Conservation (phyloP, 1,140 invertebrate species). For the Drosophila eugracilis region DNA sequence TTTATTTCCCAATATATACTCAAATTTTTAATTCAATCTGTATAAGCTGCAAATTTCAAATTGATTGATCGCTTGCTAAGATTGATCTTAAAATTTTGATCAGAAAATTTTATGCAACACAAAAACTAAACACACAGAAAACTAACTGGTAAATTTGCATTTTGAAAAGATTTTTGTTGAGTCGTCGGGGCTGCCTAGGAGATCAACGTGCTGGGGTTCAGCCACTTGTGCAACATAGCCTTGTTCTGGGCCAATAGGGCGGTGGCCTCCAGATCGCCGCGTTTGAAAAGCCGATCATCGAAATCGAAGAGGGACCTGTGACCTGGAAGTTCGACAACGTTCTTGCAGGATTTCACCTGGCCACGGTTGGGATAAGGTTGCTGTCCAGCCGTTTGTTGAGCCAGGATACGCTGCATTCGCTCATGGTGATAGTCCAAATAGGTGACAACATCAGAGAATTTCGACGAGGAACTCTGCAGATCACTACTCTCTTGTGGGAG, state of each 20-base stretch:
- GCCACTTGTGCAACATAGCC: conserved; percentile 53
- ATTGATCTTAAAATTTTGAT: neutral
- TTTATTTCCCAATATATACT: conserved; percentile 3
- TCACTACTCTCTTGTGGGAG: too few relatives aligned
- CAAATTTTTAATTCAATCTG: too few relatives aligned
- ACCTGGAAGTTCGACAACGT: conserved; percentile 2
- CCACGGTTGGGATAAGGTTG: conserved; percentile 17
- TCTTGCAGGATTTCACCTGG: neutral
- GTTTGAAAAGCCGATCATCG: conserved; percentile 44
- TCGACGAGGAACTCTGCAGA: neutral
- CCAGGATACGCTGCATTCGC: conserved; percentile 37
- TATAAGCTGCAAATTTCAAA: neutral
- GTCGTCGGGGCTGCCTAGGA: conserved; percentile 20
- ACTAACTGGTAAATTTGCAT: conserved; percentile 26
- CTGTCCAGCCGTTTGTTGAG: conserved; percentile 11
- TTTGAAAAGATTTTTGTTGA: neutral
- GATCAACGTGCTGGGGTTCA: conserved; percentile 49
- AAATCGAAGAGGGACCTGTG: conserved; percentile 21
- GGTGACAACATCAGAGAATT: conserved; percentile 18
- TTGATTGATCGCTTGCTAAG: neutral
- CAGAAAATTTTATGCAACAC: conserved; percentile 10
- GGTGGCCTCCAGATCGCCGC: conserved; percentile 45
- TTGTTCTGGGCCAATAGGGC: conserved; percentile 58
- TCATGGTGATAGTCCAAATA: conserved; percentile 50
- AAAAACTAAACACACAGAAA: conserved; percentile 14